These are phyloP conservation scores for Acanthiza pusilla DNA, from an alignment of 2,797 vertebrate species.

Conservation along the genomic window DNA sequence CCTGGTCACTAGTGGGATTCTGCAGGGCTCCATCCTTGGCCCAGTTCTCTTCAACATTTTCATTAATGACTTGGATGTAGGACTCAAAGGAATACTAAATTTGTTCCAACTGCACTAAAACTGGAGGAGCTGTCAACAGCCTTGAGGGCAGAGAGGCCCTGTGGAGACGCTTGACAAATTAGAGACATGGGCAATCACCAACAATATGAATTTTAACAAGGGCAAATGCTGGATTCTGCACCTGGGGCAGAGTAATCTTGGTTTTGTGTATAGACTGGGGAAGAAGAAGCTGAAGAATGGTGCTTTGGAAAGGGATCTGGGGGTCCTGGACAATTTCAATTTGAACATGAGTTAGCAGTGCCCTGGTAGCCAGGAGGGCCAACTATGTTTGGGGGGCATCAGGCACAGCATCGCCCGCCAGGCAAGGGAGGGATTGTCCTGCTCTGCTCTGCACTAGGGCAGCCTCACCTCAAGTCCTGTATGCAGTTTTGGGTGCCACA, in stretches of 20 bases:
- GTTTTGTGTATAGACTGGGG: too few relatives aligned
- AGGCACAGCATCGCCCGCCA: fast-evolving
- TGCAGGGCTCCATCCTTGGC: not conserved
- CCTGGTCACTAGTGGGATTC: not conserved
- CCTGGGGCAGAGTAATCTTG: not conserved
- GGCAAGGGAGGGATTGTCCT: not conserved
- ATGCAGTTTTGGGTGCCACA: not conserved
- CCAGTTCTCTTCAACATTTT: not conserved
- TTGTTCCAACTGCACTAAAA: not conserved
- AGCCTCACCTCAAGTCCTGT: not conserved
- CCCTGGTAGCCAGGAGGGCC: not conserved
- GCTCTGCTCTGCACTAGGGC: not conserved
- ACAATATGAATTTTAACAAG: not conserved
- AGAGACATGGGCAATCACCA: not conserved
- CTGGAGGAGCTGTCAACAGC: not conserved
- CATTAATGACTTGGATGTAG: not conserved
- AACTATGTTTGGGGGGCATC: fast-evolving
- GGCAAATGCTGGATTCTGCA: not conserved
- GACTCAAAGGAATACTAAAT: not conserved
- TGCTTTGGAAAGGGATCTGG: too few relatives aligned
- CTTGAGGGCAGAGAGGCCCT: not conserved
- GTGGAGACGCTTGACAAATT: not conserved
- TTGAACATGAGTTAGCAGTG: not conserved
- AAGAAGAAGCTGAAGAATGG: not conserved
- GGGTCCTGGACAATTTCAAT: not conserved